Evolutionary conservation across 2,888 invertebrate genomes (phyloP), one percentile per base, ranked within the genome.

Genomic region (Orchesella flavescens): DNA sequence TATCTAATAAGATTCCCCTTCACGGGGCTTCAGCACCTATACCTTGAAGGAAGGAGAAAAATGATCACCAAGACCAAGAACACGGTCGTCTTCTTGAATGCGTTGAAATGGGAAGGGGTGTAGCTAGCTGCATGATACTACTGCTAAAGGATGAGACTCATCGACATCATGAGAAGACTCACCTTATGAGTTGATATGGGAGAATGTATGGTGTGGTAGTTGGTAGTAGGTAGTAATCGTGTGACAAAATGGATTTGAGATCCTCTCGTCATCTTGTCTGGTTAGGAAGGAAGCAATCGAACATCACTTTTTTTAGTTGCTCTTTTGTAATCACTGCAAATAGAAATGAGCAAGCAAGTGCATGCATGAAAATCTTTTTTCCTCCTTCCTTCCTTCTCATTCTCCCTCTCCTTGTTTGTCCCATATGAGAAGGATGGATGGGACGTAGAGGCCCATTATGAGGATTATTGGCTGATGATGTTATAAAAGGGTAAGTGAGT

Each of bases 381-480:
- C 34, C 1, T 55, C 46, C 53, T 19, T 53, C 53, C 24, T 21
- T 19, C 24, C 3, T 15, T 34, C 63, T 15, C 66, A 9, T 17
- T 53, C 15, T 23, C 21, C 17, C 15, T 34, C 34, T 46, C 61
- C 17, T 13, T 53, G 19, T 68, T 69, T 82, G 83, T 83, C 83
- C 83, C 78, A 82, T 63, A 75, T 55, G 63, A 69, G 78, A 59
- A 57, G 53, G 66, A 76, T 71, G 57, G 24, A 75, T 75, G 73
- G 55, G 59, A 83, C 77, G 83, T 83, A 77, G 72, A 71, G 83
- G 68, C 83, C 83, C 83, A 83, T 83, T 83, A 83, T 83, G 83
- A 78, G 83, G 83, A 83, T 83, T 83, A 83, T 83, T 83, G 83
- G 83, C 68, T 83, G 83, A 83, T 83, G 77, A 83, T 78, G 78